Evolutionary conservation across 2,888 invertebrate genomes (phyloP).

Genomic region (Oscheius myriophilus): DNA sequence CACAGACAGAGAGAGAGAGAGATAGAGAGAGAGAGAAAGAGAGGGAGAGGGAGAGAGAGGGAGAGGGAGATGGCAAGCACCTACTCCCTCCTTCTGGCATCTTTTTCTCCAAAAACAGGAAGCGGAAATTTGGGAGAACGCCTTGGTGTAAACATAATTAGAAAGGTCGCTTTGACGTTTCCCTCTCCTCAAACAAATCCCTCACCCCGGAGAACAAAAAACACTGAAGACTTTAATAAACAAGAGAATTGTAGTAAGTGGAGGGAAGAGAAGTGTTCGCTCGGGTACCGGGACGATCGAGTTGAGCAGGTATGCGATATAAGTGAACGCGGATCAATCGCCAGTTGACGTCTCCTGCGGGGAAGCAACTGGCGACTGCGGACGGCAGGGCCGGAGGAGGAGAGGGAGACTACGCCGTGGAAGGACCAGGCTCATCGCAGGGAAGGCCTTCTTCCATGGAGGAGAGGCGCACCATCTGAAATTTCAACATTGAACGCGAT

Average conservation of each 20-base stretch:
- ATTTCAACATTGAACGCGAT: slow-evolving; percentile 2
- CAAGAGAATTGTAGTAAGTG: slow-evolving; percentile 22
- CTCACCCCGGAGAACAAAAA: no score
- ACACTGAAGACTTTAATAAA: no score
- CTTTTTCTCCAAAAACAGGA: no score
- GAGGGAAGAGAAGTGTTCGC: not conserved
- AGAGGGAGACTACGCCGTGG: not conserved
- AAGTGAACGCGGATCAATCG: slow-evolving; percentile 23
- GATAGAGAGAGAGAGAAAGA: not conserved
- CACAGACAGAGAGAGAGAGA: no score
- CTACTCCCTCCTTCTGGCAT: no score
- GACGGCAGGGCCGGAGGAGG: not conserved
- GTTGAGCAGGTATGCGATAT: slow-evolving; percentile 24
- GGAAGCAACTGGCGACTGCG: slow-evolving; percentile 24
- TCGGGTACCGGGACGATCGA: slow-evolving; percentile 14
- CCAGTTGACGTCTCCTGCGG: slow-evolving; percentile 16
- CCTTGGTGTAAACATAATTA: no score
- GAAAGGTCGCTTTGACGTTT: no score
- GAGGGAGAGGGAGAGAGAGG: slow-evolving; percentile 4
- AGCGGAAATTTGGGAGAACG: no score
- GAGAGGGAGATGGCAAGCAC: not conserved
- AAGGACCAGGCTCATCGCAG: slow-evolving; percentile 20
- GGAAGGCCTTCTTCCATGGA: slow-evolving; percentile 9
- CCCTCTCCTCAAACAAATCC: no score
- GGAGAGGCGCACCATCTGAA: slow-evolving; percentile 6